Conservation (phyloP, 2,888 invertebrate species). For the Caenorhabditis plicata region DNA sequence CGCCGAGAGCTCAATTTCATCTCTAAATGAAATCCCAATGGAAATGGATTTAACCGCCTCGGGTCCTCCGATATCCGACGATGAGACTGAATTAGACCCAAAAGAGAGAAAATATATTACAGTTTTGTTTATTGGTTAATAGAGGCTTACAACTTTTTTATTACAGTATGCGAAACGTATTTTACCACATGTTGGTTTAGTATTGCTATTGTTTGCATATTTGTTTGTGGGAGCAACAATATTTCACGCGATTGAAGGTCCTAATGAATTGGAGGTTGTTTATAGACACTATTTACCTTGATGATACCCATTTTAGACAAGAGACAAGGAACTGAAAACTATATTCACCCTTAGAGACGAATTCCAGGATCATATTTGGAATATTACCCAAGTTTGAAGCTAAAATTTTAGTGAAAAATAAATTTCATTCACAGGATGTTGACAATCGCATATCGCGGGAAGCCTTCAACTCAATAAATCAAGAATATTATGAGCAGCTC, state of each 20-base stretch:
- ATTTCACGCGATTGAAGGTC: slow-evolving; percentile 59
- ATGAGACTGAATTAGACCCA: slow-evolving; percentile 47
- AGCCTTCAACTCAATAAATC: slow-evolving; percentile 61
- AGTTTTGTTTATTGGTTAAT: slow-evolving; percentile 10
- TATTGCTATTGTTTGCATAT: slow-evolving; percentile 59
- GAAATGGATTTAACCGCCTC: slow-evolving; percentile 56
- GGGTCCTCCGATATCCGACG: slow-evolving; percentile 54
- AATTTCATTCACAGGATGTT: slow-evolving; percentile 23
- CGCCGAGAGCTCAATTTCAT: slow-evolving; percentile 41
- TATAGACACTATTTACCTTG: not conserved
- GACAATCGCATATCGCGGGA: slow-evolving; percentile 61
- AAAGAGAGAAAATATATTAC: slow-evolving; percentile 41
- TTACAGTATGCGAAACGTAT: slow-evolving; percentile 58
- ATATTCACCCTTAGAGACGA: slow-evolving; percentile 58
- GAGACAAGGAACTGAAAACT: slow-evolving; percentile 53
- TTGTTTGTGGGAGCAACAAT: slow-evolving; percentile 62
- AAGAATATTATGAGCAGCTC: slow-evolving; percentile 60
- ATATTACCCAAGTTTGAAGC: slow-evolving; percentile 51
- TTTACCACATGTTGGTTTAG: slow-evolving; percentile 65
- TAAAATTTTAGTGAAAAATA: not conserved
- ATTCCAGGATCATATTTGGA: slow-evolving; percentile 64
- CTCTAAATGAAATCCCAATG: slow-evolving; percentile 57
- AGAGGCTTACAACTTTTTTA: not conserved
- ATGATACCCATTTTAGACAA: slow-evolving; percentile 41
- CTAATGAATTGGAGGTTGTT: slow-evolving; percentile 59